Evolutionary conservation across 2,797 vertebrate genomes (phyloP).

Genomic region (Clarias pachynema): DNA sequence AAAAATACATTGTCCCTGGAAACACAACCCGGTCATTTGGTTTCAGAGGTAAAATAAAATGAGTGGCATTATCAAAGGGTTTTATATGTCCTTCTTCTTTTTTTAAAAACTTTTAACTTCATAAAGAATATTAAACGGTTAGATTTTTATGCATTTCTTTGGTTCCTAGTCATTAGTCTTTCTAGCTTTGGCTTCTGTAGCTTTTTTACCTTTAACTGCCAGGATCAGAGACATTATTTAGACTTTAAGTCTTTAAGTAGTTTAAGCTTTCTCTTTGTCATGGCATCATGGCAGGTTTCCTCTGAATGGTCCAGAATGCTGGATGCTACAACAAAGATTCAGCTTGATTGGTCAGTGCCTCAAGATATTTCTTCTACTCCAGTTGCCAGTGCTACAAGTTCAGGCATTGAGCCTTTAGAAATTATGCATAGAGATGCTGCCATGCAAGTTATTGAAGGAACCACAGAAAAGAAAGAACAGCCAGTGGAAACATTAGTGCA

Average conservation of each 20-base stretch:
- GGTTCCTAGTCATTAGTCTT: not conserved
- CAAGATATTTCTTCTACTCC: slow-evolving; percentile 20
- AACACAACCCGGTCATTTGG: slow-evolving; percentile 16
- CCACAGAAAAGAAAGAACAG: not conserved
- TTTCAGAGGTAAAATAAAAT: slow-evolving; percentile 40
- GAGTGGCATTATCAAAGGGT: not conserved
- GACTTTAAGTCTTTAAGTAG: not conserved
- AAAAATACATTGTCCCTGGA: slow-evolving; percentile 53
- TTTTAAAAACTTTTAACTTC: not conserved
- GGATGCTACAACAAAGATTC: not conserved
- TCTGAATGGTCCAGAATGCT: not conserved
- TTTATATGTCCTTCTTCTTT: not conserved
- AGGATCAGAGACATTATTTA: slow-evolving; percentile 7
- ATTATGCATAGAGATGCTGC: not conserved
- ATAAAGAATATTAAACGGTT: not conserved
- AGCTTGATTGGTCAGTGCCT: slow-evolving; percentile 12
- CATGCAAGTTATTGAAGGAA: slow-evolving; percentile 7
- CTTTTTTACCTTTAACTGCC: not conserved
- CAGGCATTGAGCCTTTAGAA: not conserved
- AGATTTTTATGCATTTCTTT: not conserved
- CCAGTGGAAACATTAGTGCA: not conserved
- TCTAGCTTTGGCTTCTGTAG: not conserved
- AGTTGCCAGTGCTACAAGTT: not conserved
- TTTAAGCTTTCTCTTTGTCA: not conserved
- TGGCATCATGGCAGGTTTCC: slow-evolving; percentile 38